phyloP scores from a whole-genome alignment of 2,888 invertebrate species.

The Melitaea athalia region DNA sequence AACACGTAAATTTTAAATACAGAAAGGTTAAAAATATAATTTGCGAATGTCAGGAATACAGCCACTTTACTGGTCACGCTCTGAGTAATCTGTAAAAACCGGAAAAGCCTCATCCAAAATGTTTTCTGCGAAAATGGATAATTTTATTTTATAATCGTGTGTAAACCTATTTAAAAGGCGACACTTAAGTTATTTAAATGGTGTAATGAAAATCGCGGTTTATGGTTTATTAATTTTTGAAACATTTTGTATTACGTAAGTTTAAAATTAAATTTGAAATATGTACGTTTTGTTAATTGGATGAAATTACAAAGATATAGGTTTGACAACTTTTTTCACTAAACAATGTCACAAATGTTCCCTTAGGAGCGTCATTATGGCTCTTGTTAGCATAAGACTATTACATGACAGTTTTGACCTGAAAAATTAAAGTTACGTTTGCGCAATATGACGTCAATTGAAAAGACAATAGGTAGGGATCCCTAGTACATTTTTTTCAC shows the following conservation, averaged over 20 bases:
- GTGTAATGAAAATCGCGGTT: not conserved
- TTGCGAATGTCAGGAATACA: conserved; percentile 19
- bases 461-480: too few relatives aligned
- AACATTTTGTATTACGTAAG: not conserved
- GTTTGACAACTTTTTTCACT: not conserved
- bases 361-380: too few relatives aligned
- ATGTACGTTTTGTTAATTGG: too few relatives aligned
- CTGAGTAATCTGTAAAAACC: conserved; percentile 26
- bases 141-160: conserved; percentile 5
- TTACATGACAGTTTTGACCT: too few relatives aligned
- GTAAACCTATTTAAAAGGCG: not conserved
- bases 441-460: too few relatives aligned
- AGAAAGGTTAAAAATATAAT: conserved; percentile 16
- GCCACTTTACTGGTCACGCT: conserved; percentile 21
- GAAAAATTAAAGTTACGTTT: too few relatives aligned
- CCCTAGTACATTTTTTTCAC: too few relatives aligned
- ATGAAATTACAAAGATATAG: not conserved
- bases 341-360: not conserved
- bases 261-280: not conserved
- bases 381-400: too few relatives aligned
- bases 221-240: not conserved
- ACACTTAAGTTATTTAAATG: conserved; percentile 8
- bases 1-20: not conserved
- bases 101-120: conserved; percentile 22
- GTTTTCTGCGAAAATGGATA: conserved; percentile 8